Evolutionary conservation across 2,888 invertebrate genomes (phyloP).

Genomic region (Leptopterna dolabrata): DNA sequence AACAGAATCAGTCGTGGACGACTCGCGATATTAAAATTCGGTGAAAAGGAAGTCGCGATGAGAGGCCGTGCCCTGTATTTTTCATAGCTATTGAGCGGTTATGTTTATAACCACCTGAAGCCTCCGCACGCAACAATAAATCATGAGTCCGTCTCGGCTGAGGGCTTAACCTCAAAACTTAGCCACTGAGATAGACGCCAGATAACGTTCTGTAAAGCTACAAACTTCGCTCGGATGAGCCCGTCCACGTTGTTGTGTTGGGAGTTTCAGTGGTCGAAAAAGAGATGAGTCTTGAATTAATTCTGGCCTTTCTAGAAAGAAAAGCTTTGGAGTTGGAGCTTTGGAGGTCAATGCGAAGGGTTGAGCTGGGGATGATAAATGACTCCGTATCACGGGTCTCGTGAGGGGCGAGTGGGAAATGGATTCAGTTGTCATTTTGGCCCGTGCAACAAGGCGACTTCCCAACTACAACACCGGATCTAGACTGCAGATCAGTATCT

Average conservation of each 20-base stretch:
- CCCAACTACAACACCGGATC: too few species aligned
- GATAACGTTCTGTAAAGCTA: background rate
- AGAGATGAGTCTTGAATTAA: slow-evolving; percentile 10
- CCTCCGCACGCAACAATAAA: background rate
- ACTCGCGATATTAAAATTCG: background rate
- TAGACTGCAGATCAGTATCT: too few species aligned
- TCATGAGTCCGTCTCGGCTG: background rate
- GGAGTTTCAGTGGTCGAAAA: background rate
- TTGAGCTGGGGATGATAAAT: background rate
- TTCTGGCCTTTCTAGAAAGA: background rate
- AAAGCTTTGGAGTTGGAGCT: background rate
- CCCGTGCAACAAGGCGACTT: background rate
- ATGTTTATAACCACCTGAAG: background rate
- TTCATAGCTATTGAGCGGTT: background rate
- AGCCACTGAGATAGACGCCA: background rate
- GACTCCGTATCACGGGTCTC: background rate
- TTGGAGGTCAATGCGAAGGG: background rate
- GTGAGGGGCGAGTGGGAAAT: background rate
- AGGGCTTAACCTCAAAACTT: background rate
- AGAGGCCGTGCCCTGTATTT: background rate
- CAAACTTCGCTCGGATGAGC: too few species aligned
- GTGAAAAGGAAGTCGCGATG: background rate
- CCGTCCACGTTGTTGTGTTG: too few species aligned
- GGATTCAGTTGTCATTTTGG: background rate
- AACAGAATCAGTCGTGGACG: too few species aligned